These are phyloP conservation scores for Plebejus argus DNA, from an alignment of 2,888 invertebrate genomes.

Conservation along the genomic window DNA sequence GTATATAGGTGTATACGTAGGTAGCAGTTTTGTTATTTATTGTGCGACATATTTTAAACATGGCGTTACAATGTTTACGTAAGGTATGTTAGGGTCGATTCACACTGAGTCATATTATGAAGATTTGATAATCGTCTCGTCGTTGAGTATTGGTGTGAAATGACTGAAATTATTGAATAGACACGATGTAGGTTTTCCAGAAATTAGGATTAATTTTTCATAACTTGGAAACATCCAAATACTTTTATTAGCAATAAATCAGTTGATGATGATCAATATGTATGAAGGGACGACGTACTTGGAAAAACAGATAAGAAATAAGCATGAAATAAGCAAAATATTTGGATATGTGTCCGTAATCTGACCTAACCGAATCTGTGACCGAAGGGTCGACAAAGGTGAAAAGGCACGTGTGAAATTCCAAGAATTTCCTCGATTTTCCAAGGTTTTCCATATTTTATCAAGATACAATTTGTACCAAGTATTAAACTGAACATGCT, in stretches of 20 bases:
- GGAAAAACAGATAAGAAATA: background rate
- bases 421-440: background rate
- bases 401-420: background rate
- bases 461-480: background rate
- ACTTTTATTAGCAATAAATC: background rate
- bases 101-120: background rate
- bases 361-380: background rate
- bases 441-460: background rate
- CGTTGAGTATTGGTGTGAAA: no score
- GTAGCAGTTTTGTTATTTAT: slow-evolving; percentile 23
- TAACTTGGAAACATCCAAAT: no score
- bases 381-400: background rate
- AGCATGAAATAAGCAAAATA: background rate
- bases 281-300: background rate
- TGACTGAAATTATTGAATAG: no score
- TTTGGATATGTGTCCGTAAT: background rate
- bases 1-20: slow-evolving; percentile 21
- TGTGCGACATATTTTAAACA: slow-evolving; percentile 10
- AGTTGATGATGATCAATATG: background rate
- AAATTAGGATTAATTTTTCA: no score
- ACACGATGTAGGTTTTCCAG: no score
- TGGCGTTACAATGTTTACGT: background rate
- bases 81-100: background rate
- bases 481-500: slow-evolving; percentile 4
- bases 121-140: no score